Base-by-base conservation (phyloP, 37 sponge, comb jelly and placozoan species). In the Crambe crambe region DNA sequence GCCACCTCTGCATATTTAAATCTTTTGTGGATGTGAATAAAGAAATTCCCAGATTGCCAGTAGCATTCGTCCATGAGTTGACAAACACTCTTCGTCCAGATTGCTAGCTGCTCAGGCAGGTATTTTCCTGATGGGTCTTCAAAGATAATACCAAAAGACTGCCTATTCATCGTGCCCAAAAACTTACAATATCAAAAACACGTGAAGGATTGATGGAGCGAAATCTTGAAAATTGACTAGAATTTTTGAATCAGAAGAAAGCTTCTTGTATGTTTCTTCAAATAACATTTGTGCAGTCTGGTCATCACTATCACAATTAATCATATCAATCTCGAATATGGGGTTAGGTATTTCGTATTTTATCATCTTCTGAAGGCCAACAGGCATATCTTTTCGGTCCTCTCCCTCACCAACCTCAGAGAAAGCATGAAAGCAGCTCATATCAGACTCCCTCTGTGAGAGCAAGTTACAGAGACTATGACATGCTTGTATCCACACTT, bases 91-190 rank as follows among this genome's bases (percentile, higher is more conserved):
- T 66, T 79, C 0, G 91, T 95, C 95, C 95, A 95, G 25, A 74
- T 85, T n/a, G 27, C 89, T 62, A 95, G 59, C 47, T 91, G 83
- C 61, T 89, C 89, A n/a, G 91, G 91, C 10, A 95, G 86, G 51
- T 64, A 86, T 31, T 88, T 78, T n/a, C 95, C 95, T 0, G 76
- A 56, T 5, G 91, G 91, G 23, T 95, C 95, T 88, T 95, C 95
- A 42, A 80, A 95, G 34, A 32, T 31, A n/a, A 95, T 35, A 3
- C 72, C 91, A 51, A 85, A 85, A 70, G 77, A 38, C 18, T 86
- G 81, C 21, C 66, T 25, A 2, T 85, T 39, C 43, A 91, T 73
- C 21, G 2, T 30, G 1, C 87, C 79, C 27, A 95, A 80, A 31
- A 78, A 95, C 2, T 36, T 42, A 20, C 86, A 10, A 95, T 40